phyloP scores from a whole-genome alignment of 2,113 vertebrate genomes.

The Megalops atlanticus region DNA sequence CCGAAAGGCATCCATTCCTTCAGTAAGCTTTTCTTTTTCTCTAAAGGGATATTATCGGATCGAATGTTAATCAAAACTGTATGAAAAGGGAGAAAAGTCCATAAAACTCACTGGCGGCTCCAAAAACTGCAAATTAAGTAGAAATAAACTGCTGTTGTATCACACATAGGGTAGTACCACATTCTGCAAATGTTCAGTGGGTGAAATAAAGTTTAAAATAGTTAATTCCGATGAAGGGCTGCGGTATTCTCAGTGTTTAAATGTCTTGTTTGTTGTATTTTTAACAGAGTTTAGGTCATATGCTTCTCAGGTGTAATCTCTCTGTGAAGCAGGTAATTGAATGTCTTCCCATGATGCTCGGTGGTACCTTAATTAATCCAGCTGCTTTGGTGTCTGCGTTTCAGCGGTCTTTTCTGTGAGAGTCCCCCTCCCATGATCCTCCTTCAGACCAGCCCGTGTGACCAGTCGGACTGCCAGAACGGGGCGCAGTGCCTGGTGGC shows the following conservation, averaged over 20 bases:
- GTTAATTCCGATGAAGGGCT: background rate
- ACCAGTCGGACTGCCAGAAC: conserved; percentile 92
- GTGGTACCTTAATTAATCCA: background rate
- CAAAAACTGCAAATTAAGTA: background rate
- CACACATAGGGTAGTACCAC: too few species aligned
- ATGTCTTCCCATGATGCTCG: background rate
- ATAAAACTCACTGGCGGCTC: background rate
- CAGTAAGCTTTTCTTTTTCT: too few species aligned
- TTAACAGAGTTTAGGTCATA: background rate
- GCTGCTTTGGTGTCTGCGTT: conserved; percentile 17
- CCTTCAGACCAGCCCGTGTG: conserved; percentile 95
- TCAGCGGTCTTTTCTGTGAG: conserved; percentile 91
- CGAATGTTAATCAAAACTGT: background rate
- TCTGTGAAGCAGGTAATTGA: background rate
- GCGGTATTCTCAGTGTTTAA: background rate
- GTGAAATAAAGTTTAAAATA: background rate
- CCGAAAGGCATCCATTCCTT: too few species aligned
- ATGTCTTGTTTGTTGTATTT: background rate
- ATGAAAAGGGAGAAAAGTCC: background rate
- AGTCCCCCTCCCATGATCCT: conserved; percentile 94
- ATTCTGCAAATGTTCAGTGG: background rate
- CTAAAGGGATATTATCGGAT: too few species aligned
- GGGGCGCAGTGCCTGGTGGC: conserved; percentile 87
- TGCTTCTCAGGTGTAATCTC: background rate
- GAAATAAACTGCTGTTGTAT: background rate